Conservation (phyloP, 2,888 invertebrate species). For the Euplexia lucipara region DNA sequence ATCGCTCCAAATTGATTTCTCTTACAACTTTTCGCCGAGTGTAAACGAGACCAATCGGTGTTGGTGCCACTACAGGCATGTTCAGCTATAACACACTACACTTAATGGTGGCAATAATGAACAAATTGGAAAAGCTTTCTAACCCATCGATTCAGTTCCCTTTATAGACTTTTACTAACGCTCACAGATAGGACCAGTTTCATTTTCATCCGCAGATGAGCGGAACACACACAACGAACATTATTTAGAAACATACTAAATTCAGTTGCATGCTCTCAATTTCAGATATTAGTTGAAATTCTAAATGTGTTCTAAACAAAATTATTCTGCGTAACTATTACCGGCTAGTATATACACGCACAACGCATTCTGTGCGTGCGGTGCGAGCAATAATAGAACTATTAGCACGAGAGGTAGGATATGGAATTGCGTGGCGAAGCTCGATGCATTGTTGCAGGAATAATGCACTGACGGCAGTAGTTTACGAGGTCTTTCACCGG, state of each 20-base stretch:
- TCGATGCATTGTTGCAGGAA: conserved; percentile 85
- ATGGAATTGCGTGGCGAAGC: conserved; percentile 75
- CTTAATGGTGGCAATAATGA: conserved; percentile 36
- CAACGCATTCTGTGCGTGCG: conserved; percentile 64
- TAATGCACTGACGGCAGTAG: conserved; percentile 86
- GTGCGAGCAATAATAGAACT: conserved; percentile 73
- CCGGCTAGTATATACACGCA: conserved; percentile 64
- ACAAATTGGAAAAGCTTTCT: conserved; percentile 55
- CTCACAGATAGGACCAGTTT: conserved; percentile 30
- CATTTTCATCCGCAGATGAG: conserved; percentile 37
- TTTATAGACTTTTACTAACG: conserved; percentile 21
- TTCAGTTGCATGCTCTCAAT: conserved; percentile 69
- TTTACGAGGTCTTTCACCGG: conserved; percentile 91
- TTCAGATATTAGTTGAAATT: conserved; percentile 82
- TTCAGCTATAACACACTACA: conserved; percentile 39
- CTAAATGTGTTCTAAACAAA: conserved; percentile 82
- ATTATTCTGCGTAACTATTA: conserved; percentile 83
- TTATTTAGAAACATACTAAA: conserved; percentile 51
- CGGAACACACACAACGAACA: conserved; percentile 24
- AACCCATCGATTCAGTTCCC: conserved; percentile 16
- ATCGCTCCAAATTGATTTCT: conserved; percentile 24
- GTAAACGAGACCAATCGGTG: conserved; percentile 29
- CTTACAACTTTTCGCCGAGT: conserved; percentile 30
- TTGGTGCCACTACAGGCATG: conserved; percentile 30
- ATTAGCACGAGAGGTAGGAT: conserved; percentile 73